Percentiles rank a stretch among this genome's conserved stretches.
Evolutionary conservation across 2,113 vertebrate species (phyloP).

Genomic region (Pleuronectes platessa): DNA sequence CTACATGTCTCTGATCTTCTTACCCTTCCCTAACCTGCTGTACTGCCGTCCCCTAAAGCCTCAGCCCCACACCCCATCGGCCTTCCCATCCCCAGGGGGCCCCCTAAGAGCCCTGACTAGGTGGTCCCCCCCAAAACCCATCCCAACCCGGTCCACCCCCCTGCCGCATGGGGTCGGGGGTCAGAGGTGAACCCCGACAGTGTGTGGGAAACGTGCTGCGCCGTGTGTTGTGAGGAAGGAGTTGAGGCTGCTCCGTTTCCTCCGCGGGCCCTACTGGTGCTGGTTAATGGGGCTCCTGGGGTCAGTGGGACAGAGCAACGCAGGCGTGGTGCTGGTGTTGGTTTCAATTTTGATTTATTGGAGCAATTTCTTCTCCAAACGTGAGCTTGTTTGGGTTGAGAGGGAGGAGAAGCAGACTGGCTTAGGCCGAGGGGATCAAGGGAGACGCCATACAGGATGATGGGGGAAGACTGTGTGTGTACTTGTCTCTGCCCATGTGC

Average conservation of each 20-base stretch:
- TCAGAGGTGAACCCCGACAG: conserved; percentile 77
- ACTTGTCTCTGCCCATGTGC: conserved; percentile 45
- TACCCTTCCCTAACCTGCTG: conserved; percentile 34
- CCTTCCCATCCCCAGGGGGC: conserved; percentile 55
- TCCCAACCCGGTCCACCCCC: conserved; percentile 35
- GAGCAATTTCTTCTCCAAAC: conserved; percentile 71
- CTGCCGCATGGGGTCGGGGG: conserved; percentile 67
- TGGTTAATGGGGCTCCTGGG: conserved; percentile 59
- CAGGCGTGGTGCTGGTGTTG: conserved; percentile 57
- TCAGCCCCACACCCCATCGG: conserved; percentile 47
- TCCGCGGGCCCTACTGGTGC: conserved; percentile 42
- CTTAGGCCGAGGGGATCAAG: conserved; percentile 69
- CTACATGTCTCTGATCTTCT: conserved; percentile 65
- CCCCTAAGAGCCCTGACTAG: conserved; percentile 70
- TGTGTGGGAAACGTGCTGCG: conserved; percentile 81
- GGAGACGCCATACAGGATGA: conserved; percentile 69
- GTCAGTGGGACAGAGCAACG: conserved; percentile 62
- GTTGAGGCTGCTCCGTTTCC: conserved; percentile 48
- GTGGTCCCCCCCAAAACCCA: conserved; percentile 73
- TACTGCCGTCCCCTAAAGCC: conserved; percentile 41
- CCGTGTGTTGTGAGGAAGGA: conserved; percentile 54
- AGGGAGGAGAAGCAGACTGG: conserved; percentile 64
- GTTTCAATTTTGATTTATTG: conserved; percentile 78
- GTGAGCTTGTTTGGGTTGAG: conserved; percentile 69
- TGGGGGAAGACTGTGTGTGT: conserved; percentile 50